Percentiles rank a stretch among this genome's conserved stretches.
Conservation (phyloP, 2,888 invertebrate genomes). For the Standfussiana lucernea region DNA sequence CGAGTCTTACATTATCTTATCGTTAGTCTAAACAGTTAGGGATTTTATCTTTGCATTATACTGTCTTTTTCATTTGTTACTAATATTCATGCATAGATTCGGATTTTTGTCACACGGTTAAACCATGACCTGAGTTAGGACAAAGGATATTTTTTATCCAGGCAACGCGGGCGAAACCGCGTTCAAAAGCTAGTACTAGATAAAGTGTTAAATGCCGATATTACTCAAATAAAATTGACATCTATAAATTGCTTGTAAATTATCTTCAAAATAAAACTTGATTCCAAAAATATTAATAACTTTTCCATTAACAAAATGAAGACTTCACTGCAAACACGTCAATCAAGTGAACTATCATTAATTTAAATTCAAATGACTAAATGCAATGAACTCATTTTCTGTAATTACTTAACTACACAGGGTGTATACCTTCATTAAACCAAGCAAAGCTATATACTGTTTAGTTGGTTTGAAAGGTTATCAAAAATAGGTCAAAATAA, state of each 20-base stretch:
- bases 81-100: background rate
- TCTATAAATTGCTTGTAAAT: background rate
- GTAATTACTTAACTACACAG: conserved; percentile 33
- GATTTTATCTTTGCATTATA: too few species aligned
- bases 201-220: background rate
- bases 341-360: conserved; percentile 20
- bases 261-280: background rate
- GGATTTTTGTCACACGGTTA: background rate
- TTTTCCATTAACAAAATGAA: conserved; percentile 28
- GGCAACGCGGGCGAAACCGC: background rate
- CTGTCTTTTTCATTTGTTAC: too few species aligned
- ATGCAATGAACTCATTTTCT: conserved; percentile 29
- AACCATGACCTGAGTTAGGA: background rate
- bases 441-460: background rate
- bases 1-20: too few species aligned
- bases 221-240: background rate
- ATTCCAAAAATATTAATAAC: conserved; percentile 19
- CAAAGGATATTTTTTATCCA: background rate
- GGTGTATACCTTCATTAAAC: background rate
- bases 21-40: background rate
- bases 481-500: background rate
- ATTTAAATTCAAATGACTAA: conserved; percentile 35
- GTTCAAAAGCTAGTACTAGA: background rate
- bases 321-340: conserved; percentile 17
- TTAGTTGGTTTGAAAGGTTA: background rate